Conservation (phyloP, 2,797 vertebrate genomes). For the Yasuhikotakia modesta region DNA sequence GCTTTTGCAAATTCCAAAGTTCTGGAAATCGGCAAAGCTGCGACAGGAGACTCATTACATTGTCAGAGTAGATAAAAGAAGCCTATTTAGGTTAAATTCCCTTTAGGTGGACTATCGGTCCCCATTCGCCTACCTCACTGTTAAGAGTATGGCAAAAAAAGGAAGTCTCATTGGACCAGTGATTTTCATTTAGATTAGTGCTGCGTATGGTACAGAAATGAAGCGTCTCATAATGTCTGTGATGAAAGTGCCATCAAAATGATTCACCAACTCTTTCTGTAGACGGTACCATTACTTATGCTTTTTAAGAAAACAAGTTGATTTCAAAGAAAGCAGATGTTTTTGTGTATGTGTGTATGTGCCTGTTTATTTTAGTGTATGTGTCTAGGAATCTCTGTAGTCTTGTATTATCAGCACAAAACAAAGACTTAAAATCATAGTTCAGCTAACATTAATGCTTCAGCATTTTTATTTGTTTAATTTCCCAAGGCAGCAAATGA, state of each 20-base stretch:
- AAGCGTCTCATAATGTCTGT: slow-evolving; percentile 10
- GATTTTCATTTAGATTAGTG: slow-evolving; percentile 77
- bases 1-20: slow-evolving; percentile 43
- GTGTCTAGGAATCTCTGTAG: neutral
- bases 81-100: slow-evolving; percentile 60
- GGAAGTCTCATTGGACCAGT: slow-evolving; percentile 60
- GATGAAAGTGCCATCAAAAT: slow-evolving; percentile 14
- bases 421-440: slow-evolving; percentile 2
- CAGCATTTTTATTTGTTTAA: slow-evolving; percentile 16
- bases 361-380: slow-evolving; percentile 5
- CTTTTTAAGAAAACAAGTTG: slow-evolving; percentile 32
- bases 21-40: slow-evolving; percentile 39
- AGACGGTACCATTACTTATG: slow-evolving; percentile 11
- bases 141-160: slow-evolving; percentile 54
- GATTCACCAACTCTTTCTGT: slow-evolving; percentile 25
- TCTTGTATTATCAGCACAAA: slow-evolving; percentile 18
- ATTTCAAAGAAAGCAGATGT: slow-evolving; percentile 37
- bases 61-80: slow-evolving; percentile 62
- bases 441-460: slow-evolving; percentile 33
- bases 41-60: slow-evolving; percentile 64
- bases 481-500: slow-evolving; percentile 33
- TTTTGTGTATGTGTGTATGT: slow-evolving; percentile 7
- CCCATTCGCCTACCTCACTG: slow-evolving; percentile 26
- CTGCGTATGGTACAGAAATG: slow-evolving; percentile 44
- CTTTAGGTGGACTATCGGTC: slow-evolving; percentile 44